Base-by-base conservation (phyloP, 1,140 invertebrate species). In the Drosophila lini region DNA sequence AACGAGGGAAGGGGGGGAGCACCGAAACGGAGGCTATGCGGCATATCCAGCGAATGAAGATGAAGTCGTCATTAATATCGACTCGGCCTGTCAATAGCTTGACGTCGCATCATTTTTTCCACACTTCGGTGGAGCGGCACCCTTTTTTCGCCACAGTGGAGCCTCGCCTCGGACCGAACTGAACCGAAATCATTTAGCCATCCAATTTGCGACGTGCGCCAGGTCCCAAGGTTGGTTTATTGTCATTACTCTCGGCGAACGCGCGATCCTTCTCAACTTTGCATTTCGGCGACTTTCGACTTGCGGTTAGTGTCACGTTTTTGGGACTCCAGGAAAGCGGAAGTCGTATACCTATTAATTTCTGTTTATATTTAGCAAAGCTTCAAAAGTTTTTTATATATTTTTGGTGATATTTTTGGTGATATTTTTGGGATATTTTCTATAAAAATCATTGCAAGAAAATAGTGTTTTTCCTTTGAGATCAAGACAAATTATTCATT, bases 51-150 rank as follows among this genome's bases (percentile, higher is more conserved):
- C 80, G 83, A 86, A 59, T 56, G 74, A 68, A 78, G 58, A 86
- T 88, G 84, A 88, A 88, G 84, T 88, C 84, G 84, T 88, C 84
- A 88, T 88, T 88, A 88, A 88, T 88, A 88, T 88, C 84, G 84
- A 88, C 84, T 88, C 40, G 80, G 69, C 61, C 84, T 88, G 84
- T 89, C 84, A 89, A 88, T 88, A 78, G 88, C 84, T 89, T 89
- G 84, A 88, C 84, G 78, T 89, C 80, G 74, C 80, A 89, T 88
- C 84, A 88, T 88, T 88, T 73, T 74, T 70, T 73, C 69, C 69
- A 71, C 69, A 73, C 69, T 73, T 73, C 67, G 44, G 38, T 40
- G 28, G 31, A 65, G 74, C 62, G 50, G 70, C 71, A 67, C 71
- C 57, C 75, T 50, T 53, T 50, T 53, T 53, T 28, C 19, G 45